Evolutionary conservation across 2,797 vertebrate species (phyloP), one percentile per base, ranked within the genome.

Genomic region (Fundulus diaphanus): DNA sequence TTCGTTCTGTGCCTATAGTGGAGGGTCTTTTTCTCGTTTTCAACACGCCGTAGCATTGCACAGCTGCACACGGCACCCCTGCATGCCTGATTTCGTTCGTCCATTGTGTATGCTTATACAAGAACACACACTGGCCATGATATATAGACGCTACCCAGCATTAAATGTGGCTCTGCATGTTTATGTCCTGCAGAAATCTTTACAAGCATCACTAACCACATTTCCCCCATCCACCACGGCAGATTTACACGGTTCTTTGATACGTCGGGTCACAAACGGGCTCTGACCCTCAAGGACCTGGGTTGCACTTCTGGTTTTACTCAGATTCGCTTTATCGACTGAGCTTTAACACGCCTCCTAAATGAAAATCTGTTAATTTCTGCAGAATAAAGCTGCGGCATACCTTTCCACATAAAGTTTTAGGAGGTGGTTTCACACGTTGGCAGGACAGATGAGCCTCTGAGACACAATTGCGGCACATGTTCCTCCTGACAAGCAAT

Each of bases 171-270:
- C 73, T 77, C 29, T 68, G 56, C 77, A 29, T 92, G 91, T 95
- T 94, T 94, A 93, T 83, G 73, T 80, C 72, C 44, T 22, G 69
- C 72, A 85, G 84, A 91, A 89, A 91, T 90, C 92, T 93, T 94
- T 93, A 92, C 87, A 89, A 54, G 88, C 85, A 81, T 91, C 77
- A 84, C 84, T 72, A 76, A 88, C 78, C 63, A 24, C 81, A 83
- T 89, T 87, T 92, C 81, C 86, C 81, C 85, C 82, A 69, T 76
- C 73, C 79, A 77, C 75, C 52, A 37, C 12, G 72, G 51, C 68
- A 72, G 74, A 87, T 86, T 87, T 81, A 83, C 80, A 79, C 40
- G 2, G 56, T 81, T 49, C 61, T 77, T 79, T 35, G 76, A 82
- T 88, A 82, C 61, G 78, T 78, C 49, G 77, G 84, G 68, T 87